Base-by-base conservation (phyloP, 1,140 invertebrate species). In the Leptoteleia sp. region DNA sequence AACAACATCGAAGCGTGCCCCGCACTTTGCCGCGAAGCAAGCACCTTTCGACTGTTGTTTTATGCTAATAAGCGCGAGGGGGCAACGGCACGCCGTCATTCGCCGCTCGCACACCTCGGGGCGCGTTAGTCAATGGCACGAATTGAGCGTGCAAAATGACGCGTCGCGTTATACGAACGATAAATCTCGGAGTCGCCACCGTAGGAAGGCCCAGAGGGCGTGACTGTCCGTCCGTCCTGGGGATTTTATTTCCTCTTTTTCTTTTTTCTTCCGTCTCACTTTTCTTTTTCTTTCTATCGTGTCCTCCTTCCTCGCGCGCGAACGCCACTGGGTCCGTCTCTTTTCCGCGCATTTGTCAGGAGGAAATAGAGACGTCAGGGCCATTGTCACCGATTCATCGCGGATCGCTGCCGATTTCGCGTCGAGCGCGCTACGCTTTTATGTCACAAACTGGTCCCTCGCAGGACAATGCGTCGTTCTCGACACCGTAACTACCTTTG, bases 131-230 rank as follows among this genome's bases (percentile, higher is more conserved):
- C 43, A 80, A 79, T 68, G 64, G 48, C 79, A 73, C 67, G 84
- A 85, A 86, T 84, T 71, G 82, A 88, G 85, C 87, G 84, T 88
- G 82, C 81, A 85, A 86, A 88, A 89, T 85, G 82, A 86, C 76
- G 67, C 73, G 81, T 77, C 76, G 82, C 62, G 79, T 82, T 84
- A 82, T 80, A 67, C 80, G 73, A 80, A 86, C 81, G 82, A 88
- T 87, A 87, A 87, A 87, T 87, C 85, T 84, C 64, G 38, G 11
- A 48, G 37, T 35, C 31, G 64, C 52, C 31, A 45, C 17, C 37
- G 17, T 55, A 62, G 47, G 61, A 75, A 73, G 59, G 48, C 19
- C 47, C 64, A 52, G 62, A 82, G 72, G 84, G 84, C 84, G 84
- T 86, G 84, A 84, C 79, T 61, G 52, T 59, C 73, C 47, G 64